These are phyloP conservation scores for Agriopis aurantiaria DNA, from an alignment of 2,888 invertebrate species.

Conservation along the genomic window DNA sequence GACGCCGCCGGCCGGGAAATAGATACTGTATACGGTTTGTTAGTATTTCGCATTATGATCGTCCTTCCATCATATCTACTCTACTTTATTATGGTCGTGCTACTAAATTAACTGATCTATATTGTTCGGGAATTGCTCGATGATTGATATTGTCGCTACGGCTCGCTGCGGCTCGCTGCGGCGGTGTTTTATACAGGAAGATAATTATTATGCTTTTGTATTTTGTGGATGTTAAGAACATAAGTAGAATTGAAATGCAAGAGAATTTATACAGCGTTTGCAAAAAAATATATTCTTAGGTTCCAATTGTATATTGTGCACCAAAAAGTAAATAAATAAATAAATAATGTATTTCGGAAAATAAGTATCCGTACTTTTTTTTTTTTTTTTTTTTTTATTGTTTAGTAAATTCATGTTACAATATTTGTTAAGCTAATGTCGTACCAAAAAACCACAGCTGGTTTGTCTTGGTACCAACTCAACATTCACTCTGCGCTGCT, in stretches of 20 bases:
- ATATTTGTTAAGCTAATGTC: too few relatives aligned
- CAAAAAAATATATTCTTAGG: too few relatives aligned
- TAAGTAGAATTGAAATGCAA: background rate
- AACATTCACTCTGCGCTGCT: too few relatives aligned
- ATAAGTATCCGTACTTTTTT: too few relatives aligned
- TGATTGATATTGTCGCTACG: background rate
- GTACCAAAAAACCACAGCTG: too few relatives aligned
- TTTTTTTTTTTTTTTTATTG: too few relatives aligned
- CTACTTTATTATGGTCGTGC: background rate
- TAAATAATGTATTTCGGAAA: too few relatives aligned
- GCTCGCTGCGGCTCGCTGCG: background rate
- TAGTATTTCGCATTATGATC: slow-evolving; percentile 2
- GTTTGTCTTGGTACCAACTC: too few relatives aligned
- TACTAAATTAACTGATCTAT: background rate
- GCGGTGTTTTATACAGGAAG: background rate
- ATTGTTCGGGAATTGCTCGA: background rate
- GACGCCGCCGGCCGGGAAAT: slow-evolving; percentile 11
- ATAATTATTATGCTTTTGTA: background rate
- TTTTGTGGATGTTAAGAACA: background rate
- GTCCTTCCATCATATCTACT: background rate
- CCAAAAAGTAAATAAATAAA: too few relatives aligned
- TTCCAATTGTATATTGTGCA: too few relatives aligned
- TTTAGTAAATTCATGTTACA: too few relatives aligned
- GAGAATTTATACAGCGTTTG: too few relatives aligned
- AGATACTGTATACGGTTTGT: slow-evolving; percentile 16